These are phyloP conservation scores for Ptiloglossa arizonensis DNA, from an alignment of 1,140 invertebrate genomes.

Conservation along the genomic window DNA sequence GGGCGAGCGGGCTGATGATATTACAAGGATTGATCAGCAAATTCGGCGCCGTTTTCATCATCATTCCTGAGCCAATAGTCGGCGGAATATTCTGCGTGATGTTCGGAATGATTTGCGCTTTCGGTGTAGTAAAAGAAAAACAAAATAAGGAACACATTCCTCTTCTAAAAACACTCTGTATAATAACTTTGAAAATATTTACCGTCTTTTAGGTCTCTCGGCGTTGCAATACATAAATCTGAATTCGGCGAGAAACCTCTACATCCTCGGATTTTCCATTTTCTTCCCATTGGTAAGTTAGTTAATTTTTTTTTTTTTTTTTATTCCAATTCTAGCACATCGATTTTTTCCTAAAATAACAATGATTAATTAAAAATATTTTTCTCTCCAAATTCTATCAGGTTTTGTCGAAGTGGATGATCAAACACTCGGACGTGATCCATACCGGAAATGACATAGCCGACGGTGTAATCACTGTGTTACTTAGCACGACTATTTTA, in stretches of 20 bases:
- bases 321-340: background rate
- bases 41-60: conserved; percentile 92
- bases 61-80: conserved; percentile 94
- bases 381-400: conserved; percentile 54
- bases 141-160: background rate
- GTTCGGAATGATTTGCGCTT: conserved; percentile 93
- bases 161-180: background rate
- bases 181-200: background rate
- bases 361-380: background rate
- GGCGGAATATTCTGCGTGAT: conserved; percentile 94
- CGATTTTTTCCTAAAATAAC: background rate
- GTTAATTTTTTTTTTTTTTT: background rate
- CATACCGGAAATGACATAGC: conserved; percentile 86
- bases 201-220: conserved; percentile 84
- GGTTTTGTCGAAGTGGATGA: conserved; percentile 90
- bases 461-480: conserved; percentile 89
- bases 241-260: conserved; percentile 91
- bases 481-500: conserved; percentile 92
- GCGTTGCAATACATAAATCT: conserved; percentile 92
- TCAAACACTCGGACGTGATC: conserved; percentile 85
- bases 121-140: conserved; percentile 84
- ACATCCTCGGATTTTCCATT: conserved; percentile 93
- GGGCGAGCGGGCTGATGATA: conserved; percentile 89
- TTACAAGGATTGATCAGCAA: conserved; percentile 91
- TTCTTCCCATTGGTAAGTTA: conserved; percentile 89